phyloP scores from a whole-genome alignment of 2,888 invertebrate genomes.

The Anticlea derivata region DNA sequence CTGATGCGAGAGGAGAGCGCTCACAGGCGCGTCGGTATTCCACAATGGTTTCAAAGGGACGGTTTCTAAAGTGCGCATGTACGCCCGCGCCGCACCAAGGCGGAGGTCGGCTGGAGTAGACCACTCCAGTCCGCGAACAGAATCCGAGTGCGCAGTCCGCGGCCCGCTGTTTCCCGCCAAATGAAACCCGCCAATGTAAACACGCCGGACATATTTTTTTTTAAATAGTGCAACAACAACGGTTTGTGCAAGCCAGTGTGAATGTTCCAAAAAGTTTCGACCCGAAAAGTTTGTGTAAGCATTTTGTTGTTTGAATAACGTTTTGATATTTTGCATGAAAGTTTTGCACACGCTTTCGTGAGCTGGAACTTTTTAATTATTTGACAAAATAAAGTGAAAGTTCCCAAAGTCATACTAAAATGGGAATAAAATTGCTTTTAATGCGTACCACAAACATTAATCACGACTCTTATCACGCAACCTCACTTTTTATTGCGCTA shows the following conservation, averaged over 20 bases:
- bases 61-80: constrained; percentile 73
- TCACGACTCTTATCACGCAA: constrained; percentile 38
- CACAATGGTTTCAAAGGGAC: constrained; percentile 67
- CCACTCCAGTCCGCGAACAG: constrained; percentile 65
- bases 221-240: constrained; percentile 34
- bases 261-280: constrained; percentile 45
- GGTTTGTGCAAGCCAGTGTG: constrained; percentile 48
- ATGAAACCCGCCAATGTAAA: constrained; percentile 53
- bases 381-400: constrained; percentile 35
- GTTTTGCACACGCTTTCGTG: constrained; percentile 6
- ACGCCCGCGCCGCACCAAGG: constrained; percentile 57
- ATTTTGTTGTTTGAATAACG: constrained; percentile 25
- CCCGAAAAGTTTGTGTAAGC: constrained; percentile 38
- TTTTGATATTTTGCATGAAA: constrained; percentile 13
- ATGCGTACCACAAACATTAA: constrained; percentile 57
- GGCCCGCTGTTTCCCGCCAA: constrained; percentile 41
- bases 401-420: constrained; percentile 49
- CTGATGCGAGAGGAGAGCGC: constrained; percentile 63
- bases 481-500: constrained; percentile 33
- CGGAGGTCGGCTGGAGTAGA: constrained; percentile 46
- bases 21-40: constrained; percentile 67
- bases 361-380: constrained; percentile 22
- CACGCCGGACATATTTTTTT: constrained; percentile 42
- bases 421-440: constrained; percentile 57
- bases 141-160: constrained; percentile 52